phyloP scores from a whole-genome alignment of 2,113 vertebrate genomes.

The Bucco capensis region DNA sequence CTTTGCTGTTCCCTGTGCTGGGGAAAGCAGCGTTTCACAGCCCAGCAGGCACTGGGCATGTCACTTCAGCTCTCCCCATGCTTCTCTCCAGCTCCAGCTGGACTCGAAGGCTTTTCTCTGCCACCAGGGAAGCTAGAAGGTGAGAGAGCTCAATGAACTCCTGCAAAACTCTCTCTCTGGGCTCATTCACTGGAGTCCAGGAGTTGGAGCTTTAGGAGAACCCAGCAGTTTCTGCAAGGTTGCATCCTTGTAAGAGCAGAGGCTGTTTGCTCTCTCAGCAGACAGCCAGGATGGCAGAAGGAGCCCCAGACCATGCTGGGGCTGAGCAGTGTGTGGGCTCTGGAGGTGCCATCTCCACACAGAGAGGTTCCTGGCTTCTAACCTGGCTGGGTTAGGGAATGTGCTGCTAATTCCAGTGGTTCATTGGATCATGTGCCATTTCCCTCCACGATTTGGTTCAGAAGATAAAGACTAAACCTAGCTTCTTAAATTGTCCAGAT shows the following conservation, averaged over 20 bases:
- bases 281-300: neutral
- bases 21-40: neutral
- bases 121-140: neutral
- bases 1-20: fast-evolving
- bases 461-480: constrained; percentile 46
- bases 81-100: neutral
- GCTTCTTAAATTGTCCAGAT: constrained; percentile 17
- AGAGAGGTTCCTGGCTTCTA: neutral
- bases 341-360: neutral
- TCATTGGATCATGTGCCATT: constrained; percentile 33
- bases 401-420: constrained; percentile 54
- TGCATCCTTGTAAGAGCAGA: neutral
- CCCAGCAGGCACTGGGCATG: neutral
- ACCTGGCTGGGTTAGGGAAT: neutral
- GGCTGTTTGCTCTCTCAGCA: neutral
- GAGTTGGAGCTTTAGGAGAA: neutral
- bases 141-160: neutral
- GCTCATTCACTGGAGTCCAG: neutral
- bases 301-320: fast-evolving
- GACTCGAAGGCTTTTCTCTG: neutral
- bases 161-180: neutral
- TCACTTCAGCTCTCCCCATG: neutral
- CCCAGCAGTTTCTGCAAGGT: neutral
- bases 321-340: neutral
- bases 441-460: constrained; percentile 58